A percentile compares a stretch with the other conserved stretches of the same genome.
Conservation (phyloP, 2,888 invertebrate genomes). For the Caenorhabditis auriculariae region DNA sequence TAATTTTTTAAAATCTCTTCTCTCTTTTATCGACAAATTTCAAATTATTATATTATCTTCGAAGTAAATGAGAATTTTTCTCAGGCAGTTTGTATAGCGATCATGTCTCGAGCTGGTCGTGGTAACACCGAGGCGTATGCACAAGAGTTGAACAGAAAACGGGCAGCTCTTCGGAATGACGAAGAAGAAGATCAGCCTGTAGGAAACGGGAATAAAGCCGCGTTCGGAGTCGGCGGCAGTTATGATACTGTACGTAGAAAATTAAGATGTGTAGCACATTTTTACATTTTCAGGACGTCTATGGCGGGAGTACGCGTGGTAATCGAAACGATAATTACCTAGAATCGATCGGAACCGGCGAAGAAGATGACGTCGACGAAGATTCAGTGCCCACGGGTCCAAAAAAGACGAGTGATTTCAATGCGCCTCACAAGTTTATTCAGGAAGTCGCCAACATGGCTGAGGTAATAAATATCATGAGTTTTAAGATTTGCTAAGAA, state of each 20-base stretch:
- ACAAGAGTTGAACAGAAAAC: constrained; percentile 27
- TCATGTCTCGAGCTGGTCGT: too few species aligned
- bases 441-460: constrained; percentile 49
- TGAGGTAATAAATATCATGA: constrained; percentile 19
- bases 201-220: constrained; percentile 69
- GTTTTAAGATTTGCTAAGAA: neutral
- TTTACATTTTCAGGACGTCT: constrained; percentile 73
- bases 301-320: constrained; percentile 76
- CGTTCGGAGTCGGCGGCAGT: constrained; percentile 80
- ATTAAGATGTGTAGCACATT: neutral
- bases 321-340: constrained; percentile 81
- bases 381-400: constrained; percentile 36
- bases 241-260: constrained; percentile 74
- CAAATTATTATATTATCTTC: too few species aligned
- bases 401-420: constrained; percentile 33
- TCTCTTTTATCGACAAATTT: too few species aligned
- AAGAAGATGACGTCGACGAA: constrained; percentile 77
- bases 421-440: constrained; percentile 45
- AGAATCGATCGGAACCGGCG: constrained; percentile 92
- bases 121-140: constrained; percentile 32
- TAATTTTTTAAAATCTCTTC: too few species aligned
- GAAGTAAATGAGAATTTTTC: too few species aligned
- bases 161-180: constrained; percentile 27
- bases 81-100: too few species aligned
- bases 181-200: constrained; percentile 66